Percentiles rank a stretch among this genome's conserved stretches.
These are phyloP conservation scores for Timema podura DNA, from an alignment of 2,888 invertebrate species.

Conservation along the genomic window DNA sequence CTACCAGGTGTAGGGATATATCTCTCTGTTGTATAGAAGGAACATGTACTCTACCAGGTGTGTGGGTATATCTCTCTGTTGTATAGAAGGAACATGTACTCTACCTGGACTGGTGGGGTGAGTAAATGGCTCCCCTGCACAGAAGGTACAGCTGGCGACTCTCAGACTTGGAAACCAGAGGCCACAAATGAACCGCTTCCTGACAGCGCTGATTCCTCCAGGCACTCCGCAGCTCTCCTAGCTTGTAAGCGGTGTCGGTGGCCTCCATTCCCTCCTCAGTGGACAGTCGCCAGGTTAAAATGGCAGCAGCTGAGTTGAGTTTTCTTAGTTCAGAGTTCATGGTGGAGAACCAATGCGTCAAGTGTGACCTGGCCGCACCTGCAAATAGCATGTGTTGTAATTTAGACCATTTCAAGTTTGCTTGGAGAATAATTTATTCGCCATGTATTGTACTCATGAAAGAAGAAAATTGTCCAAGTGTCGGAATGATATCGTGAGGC, in stretches of 20 bases:
- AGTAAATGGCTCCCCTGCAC: slow-evolving; percentile 60
- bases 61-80: no score
- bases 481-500: no score
- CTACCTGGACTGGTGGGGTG: slow-evolving; percentile 53
- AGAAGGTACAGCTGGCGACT: slow-evolving; percentile 55
- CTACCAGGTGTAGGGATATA: no score
- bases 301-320: slow-evolving; percentile 44
- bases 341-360: slow-evolving; percentile 13
- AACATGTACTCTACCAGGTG: no score
- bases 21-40: no score
- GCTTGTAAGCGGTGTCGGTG: slow-evolving; percentile 33
- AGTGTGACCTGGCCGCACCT: no score
- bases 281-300: slow-evolving; percentile 47
- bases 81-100: neutral
- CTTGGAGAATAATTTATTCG: no score
- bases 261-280: slow-evolving; percentile 41
- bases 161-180: slow-evolving; percentile 41
- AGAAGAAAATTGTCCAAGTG: no score
- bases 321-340: slow-evolving; percentile 37
- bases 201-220: slow-evolving; percentile 31
- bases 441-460: no score
- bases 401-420: no score
- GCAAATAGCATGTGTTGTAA: no score
- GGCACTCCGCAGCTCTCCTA: slow-evolving; percentile 23
- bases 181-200: slow-evolving; percentile 41